Base-by-base conservation (phyloP, 2,113 vertebrate species). In the Xenopus borealis region DNA sequence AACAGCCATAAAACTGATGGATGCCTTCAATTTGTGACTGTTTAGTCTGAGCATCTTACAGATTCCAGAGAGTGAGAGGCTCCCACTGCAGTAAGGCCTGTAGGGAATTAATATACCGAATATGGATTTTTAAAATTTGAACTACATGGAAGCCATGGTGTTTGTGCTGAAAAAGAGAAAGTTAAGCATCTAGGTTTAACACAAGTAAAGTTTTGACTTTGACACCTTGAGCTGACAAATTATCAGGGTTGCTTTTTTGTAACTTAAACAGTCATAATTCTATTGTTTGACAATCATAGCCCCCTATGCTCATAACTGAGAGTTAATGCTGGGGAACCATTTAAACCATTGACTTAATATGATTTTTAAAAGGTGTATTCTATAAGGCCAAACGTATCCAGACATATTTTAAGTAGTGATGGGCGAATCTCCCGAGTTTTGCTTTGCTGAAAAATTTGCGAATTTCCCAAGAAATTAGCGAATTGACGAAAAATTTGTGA, bases 1-100 rank as follows among this genome's bases (percentile, higher is more conserved):
- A 77, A 67, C 57, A 50, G 74, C 67, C 33, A 77, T 77, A 77
- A 77, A 77, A 70, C 74, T 77, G 74, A 77, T 77, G 74, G 66
- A 77, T 77, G 74, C 74, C 61, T 77, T 67, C 59, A 77, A 77
- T 77, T 77, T 77, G 66, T 77, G 74, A 69, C 74, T 77, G 74
- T 77, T 77, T 77, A 77, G 74, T 77, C 74, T 77, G 74, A 64
- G 45, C 66, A 45, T 59, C 67, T 70, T 30, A 68, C 69, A 12
- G 74, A 64, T 63, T 70, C 47, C 46, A 64, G 27, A 12, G 73
- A 58, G 23, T 27, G 55, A 44, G 58, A 69, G 66, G 66, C 66
- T 76, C 58, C 66, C 47, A 69, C 13, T 76, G 73, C 23, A 33
- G 63, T 46, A 45, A 61, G 30, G 18, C 19, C 58, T 27, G 58